Percentiles rank a stretch among this genome's conserved stretches.
These are phyloP conservation scores for Notocelia uddmanniana DNA, from an alignment of 2,888 invertebrate genomes.

Conservation along the genomic window DNA sequence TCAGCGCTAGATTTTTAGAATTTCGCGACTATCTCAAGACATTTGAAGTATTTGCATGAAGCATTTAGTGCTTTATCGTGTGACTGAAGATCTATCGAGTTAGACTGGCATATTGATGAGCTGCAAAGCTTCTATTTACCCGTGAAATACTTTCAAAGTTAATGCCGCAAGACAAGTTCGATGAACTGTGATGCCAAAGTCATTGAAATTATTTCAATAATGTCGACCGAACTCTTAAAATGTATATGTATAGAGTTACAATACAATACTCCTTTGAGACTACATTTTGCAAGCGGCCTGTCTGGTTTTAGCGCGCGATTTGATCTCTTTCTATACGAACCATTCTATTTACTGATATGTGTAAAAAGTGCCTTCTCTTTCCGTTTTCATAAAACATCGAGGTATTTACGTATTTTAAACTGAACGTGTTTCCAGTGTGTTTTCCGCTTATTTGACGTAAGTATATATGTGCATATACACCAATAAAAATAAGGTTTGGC, in stretches of 20 bases:
- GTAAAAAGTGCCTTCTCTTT: too few species aligned
- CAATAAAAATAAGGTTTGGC: too few species aligned
- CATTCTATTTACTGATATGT: too few species aligned
- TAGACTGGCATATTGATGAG: constrained; percentile 35
- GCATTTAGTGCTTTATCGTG: constrained; percentile 44
- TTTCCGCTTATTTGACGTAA: too few species aligned
- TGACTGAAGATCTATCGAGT: constrained; percentile 18
- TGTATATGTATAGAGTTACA: too few species aligned
- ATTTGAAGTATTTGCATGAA: constrained; percentile 50
- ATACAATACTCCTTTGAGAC: not conserved
- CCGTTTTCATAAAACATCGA: too few species aligned
- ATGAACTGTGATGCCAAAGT: constrained; percentile 18
- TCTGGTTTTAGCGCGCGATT: not conserved
- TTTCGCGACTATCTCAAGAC: constrained; percentile 51
- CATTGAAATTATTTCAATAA: not conserved
- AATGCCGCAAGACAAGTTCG: not conserved
- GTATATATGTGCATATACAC: too few species aligned
- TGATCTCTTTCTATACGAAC: too few species aligned
- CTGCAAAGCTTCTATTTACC: constrained; percentile 17
- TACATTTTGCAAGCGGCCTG: not conserved
- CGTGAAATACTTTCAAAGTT: not conserved
- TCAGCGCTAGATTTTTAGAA: constrained; percentile 51
- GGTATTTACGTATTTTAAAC: too few species aligned
- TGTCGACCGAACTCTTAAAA: not conserved
- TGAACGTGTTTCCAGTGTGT: too few species aligned